Evolutionary conservation across 2,797 vertebrate genomes (phyloP).

Genomic region (Darevskia nairensis): DNA sequence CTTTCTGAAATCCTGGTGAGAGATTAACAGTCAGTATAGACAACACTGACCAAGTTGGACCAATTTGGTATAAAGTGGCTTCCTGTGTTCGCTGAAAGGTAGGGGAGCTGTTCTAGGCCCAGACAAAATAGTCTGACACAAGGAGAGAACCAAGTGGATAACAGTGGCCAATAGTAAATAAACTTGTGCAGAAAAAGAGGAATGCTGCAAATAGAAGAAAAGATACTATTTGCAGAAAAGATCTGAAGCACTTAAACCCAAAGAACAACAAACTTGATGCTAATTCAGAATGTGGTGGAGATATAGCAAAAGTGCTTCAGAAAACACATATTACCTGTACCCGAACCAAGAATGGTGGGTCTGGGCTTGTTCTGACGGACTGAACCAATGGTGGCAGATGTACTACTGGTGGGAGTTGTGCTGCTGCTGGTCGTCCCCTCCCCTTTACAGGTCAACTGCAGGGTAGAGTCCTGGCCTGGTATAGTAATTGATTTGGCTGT

Average conservation of each 20-base stretch:
- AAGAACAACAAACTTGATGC: not conserved
- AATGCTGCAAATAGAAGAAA: not conserved
- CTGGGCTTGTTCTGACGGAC: conserved; percentile 84
- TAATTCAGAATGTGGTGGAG: no score
- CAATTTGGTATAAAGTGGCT: no score
- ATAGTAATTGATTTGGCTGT: conserved; percentile 92
- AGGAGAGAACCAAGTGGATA: not conserved
- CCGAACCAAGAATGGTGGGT: conserved; percentile 86
- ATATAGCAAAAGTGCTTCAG: not conserved
- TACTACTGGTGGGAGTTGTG: conserved; percentile 74
- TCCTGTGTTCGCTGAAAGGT: no score
- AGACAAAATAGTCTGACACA: not conserved
- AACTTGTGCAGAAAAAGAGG: not conserved
- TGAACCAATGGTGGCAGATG: conserved; percentile 79
- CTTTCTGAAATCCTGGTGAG: no score
- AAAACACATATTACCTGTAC: conserved; percentile 68
- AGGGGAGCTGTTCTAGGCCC: not conserved
- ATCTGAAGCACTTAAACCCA: not conserved
- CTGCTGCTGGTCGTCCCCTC: conserved; percentile 84
- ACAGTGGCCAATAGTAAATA: no score
- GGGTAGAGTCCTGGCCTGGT: conserved; percentile 87
- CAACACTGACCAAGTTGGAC: no score
- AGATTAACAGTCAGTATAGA: no score
- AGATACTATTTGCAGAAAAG: not conserved
- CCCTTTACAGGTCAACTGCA: conserved; percentile 96